Base-by-base conservation (phyloP, 2,113 vertebrate genomes). In the Noctilio leporinus region DNA sequence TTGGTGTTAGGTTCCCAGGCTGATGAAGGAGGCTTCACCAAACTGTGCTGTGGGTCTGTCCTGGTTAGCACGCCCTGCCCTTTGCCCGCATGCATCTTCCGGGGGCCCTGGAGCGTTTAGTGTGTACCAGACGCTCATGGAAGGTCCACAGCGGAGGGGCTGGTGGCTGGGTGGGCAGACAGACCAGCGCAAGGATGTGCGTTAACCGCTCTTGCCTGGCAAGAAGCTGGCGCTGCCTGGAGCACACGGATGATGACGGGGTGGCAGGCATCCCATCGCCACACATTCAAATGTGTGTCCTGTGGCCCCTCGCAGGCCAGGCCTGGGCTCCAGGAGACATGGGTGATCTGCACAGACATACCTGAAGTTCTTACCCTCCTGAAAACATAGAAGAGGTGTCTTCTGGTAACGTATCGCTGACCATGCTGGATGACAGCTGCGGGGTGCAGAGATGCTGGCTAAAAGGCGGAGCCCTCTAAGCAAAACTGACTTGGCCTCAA, bases 71-170 rank as follows among this genome's bases (percentile, higher is more conserved):
- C 0, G 26, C 45, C 15, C 26, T 76, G 26, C 45, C 15, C 26
- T 76, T 3, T 5, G 86, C 64, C 47, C 35, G 28, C 26, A 1
- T 19, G 84, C 28, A 4, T 55, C 69, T 10, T 53, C 38, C 0
- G 3, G 2, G 53, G 69, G 84, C 47, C 43, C 72, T 15, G 86
- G 89, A 84, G 86, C 47, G 45, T 30, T 84, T 72, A 0, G 59
- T 95, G 96, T 92, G 95, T 45, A 90, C 94, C 45, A 43, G 45
- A 93, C n/a, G n/a, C 92, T 38, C 67, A 17, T 16, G 94, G 95
- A 96, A 85, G 73, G 76, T 10, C 5, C 33, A 35, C 0, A 9
- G 1, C 0, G 0, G 8, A 51, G n/a, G n/a, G 35, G 10, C 65
- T 7, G 28, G 5, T 3, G 22, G 28, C 49, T 24, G 73, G 47